Conservation (phyloP, 2,113 vertebrate species). For the Ancistrus triradiatus region DNA sequence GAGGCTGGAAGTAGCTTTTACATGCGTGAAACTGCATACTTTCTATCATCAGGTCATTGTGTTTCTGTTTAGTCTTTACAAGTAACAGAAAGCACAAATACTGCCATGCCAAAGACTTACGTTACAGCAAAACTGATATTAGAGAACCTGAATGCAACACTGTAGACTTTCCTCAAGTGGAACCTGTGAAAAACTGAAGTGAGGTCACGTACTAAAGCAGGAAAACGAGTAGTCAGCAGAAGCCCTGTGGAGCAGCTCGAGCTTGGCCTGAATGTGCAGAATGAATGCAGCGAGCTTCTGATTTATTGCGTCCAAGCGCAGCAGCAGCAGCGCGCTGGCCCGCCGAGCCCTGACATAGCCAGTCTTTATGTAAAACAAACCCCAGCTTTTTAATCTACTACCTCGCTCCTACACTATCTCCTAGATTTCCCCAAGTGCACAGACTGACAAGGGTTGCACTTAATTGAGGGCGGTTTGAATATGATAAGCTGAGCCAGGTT, state of each 20-base stretch:
- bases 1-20: conserved; percentile 70
- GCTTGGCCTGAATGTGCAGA: conserved; percentile 67
- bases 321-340: conserved; percentile 57
- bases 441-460: conserved; percentile 58
- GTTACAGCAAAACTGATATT: conserved; percentile 13
- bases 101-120: background rate
- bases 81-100: background rate
- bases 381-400: conserved; percentile 64
- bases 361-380: conserved; percentile 73
- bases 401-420: conserved; percentile 50
- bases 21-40: no score
- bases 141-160: conserved; percentile 22
- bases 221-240: conserved; percentile 69
- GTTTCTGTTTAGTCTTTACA: conserved; percentile 51
- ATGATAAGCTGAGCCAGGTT: conserved; percentile 48
- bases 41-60: no score
- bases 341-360: conserved; percentile 61
- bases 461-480: conserved; percentile 57
- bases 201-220: conserved; percentile 64
- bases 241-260: conserved; percentile 45
- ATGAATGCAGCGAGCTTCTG: conserved; percentile 64
- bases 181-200: conserved; percentile 54
- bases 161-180: conserved; percentile 37
- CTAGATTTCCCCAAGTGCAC: conserved; percentile 58
- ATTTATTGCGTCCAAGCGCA: conserved; percentile 64